Evolutionary conservation across 2,888 invertebrate species (phyloP), one percentile per base, ranked within the genome.

Genomic region (Eristalis tenax): DNA sequence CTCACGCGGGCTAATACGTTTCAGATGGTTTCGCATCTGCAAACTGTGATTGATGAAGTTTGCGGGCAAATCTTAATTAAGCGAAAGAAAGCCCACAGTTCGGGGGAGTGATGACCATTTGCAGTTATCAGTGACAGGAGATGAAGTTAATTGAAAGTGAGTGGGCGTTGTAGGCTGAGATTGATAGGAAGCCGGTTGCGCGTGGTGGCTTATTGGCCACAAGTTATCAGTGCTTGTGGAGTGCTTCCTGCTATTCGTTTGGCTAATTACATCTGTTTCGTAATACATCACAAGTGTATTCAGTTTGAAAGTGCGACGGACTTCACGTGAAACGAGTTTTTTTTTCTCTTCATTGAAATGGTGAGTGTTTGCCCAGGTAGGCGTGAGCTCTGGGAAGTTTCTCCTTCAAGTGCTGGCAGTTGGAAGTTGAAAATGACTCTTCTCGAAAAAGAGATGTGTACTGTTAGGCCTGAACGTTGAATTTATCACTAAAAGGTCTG

Each of bases 31-130:
- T 69, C 71, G 38, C 22, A 64, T 61, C 22, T 22, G 50, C 50
- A 18, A 50, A 18, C 59, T 28, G 28, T 86, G 83, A 83, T 83
- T 81, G 77, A 83, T 88, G 81, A 66, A 79, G 73, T 79, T 77
- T 81, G 57, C 84, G 75, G 50, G 83, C 81, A 77, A 80, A 86
- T 76, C 69, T 63, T 83, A 83, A 83, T 83, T 78, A 75, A 86
- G 74, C 32, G 38, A 57, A 73, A 50, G 61, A 64, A 70, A 82
- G 69, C 70, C 32, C 43, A 18, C 61, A 15, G 40, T n/a, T 8
- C 15, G 15, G 57, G n/a, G 43, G 57, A 5, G 50, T 59, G 66
- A 40, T 66, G 38, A 35, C 18, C 59, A 22, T 59, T 50, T 32
- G 66, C 59, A 81, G 32, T 85, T 69, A 78, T 74, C 68, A 13